Evolutionary conservation across 2,888 invertebrate species (phyloP).

Genomic region (Cantharis lateralis): DNA sequence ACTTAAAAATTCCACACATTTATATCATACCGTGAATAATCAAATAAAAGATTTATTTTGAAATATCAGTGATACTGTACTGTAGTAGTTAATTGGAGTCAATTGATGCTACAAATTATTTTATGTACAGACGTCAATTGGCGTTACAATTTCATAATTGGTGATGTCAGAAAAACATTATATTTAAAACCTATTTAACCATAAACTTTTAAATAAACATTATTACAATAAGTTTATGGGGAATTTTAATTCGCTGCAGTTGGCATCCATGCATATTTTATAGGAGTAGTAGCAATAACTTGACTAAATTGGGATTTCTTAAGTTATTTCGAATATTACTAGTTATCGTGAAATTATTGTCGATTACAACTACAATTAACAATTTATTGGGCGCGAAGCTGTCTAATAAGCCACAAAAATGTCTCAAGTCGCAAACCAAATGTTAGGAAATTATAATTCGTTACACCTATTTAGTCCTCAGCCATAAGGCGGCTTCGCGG

Average conservation of each 20-base stretch:
- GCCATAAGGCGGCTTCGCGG: neutral
- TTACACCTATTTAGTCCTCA: neutral
- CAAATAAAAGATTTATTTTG: conserved; percentile 1
- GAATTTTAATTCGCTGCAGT: neutral
- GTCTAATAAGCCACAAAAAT: neutral
- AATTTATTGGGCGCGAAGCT: neutral
- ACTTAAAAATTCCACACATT: conserved; percentile 1
- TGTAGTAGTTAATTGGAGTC: neutral
- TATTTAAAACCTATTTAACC: neutral
- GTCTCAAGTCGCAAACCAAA: neutral
- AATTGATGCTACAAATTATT: conserved; percentile 4
- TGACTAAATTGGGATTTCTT: too few relatives aligned
- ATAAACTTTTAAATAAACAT: neutral
- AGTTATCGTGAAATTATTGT: neutral
- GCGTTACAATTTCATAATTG: conserved; percentile 4
- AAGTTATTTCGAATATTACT: too few relatives aligned
- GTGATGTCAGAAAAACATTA: conserved; percentile 3
- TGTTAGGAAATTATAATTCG: neutral
- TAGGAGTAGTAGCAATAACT: too few relatives aligned
- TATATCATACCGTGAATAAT: neutral
- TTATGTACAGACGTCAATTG: conserved; percentile 4
- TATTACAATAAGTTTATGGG: neutral
- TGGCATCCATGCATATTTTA: neutral
- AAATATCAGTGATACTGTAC: conserved; percentile 1
- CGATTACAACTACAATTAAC: neutral